These are phyloP conservation scores for Danaus plexippus DNA, from an alignment of 1,140 invertebrate genomes.

Conservation along the genomic window DNA sequence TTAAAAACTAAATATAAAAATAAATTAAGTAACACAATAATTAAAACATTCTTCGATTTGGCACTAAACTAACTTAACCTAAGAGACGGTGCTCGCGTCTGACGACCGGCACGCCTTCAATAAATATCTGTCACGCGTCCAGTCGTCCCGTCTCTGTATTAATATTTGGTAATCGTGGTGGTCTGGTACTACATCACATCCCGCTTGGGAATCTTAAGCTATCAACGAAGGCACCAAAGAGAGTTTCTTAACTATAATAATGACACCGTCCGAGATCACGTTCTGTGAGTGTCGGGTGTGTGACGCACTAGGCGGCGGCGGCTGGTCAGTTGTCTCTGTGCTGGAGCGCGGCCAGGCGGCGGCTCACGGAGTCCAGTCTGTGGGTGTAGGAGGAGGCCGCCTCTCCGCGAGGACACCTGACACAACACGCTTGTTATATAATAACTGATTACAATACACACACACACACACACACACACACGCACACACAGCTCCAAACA, in stretches of 20 bases:
- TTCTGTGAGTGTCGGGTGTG: background rate
- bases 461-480: too few relatives aligned
- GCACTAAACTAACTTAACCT: conserved; percentile 61
- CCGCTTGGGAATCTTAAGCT: too few relatives aligned
- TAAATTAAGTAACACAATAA: conserved; percentile 62
- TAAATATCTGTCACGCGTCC: too few relatives aligned
- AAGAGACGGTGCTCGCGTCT: conserved; percentile 4
- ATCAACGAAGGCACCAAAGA: too few relatives aligned
- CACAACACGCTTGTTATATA: background rate
- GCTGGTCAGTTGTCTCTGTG: conserved; percentile 32
- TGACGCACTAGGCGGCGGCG: conserved; percentile 1
- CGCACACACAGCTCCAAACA: background rate
- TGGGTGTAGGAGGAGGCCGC: conserved; percentile 33
- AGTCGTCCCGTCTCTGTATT: too few relatives aligned
- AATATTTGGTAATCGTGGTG: too few relatives aligned
- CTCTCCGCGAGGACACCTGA: conserved; percentile 43
- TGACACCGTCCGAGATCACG: background rate
- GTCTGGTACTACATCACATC: too few relatives aligned
- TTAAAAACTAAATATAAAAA: conserved; percentile 26
- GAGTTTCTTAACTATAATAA: too few relatives aligned
- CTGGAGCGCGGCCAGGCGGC: conserved; percentile 8
- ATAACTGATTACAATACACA: background rate
- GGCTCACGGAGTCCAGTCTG: conserved; percentile 32
- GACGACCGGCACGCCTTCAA: too few relatives aligned
- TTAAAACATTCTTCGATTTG: conserved; percentile 41